Percentiles rank a stretch among this genome's conserved stretches.
phyloP scores from a whole-genome alignment of 2,888 invertebrate species.

The Drosophila sordidapex region DNA sequence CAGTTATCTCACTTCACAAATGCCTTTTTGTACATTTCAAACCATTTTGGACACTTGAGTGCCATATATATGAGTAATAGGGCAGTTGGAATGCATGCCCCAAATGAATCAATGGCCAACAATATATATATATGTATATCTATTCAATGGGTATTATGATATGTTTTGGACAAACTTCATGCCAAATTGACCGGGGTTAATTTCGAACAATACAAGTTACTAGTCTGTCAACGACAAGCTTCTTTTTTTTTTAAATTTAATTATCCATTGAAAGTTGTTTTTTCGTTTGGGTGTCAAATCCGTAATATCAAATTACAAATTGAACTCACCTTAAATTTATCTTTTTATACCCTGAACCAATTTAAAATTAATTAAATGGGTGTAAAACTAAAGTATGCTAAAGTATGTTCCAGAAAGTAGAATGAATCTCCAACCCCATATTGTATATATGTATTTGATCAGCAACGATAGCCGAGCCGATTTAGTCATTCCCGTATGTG shows the following conservation, averaged over 20 bases:
- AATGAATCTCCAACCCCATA: neutral
- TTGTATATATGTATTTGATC: neutral
- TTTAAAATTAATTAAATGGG: neutral
- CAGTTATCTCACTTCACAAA: slow-evolving; percentile 28
- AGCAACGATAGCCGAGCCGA: neutral
- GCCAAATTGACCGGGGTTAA: neutral
- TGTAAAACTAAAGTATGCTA: neutral
- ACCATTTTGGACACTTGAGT: slow-evolving; percentile 52
- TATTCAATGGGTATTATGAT: neutral
- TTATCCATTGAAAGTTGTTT: neutral
- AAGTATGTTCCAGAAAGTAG: neutral
- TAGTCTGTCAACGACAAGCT: neutral
- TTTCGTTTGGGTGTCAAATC: neutral
- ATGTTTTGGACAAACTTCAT: neutral
- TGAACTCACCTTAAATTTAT: too few species aligned
- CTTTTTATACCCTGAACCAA: neutral
- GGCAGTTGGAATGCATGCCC: slow-evolving; percentile 13
- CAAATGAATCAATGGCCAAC: slow-evolving; percentile 48
- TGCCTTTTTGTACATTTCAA: slow-evolving; percentile 18
- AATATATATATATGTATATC: slow-evolving; percentile 2
- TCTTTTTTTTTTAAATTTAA: neutral
- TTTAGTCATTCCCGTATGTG: neutral
- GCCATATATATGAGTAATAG: slow-evolving; percentile 57
- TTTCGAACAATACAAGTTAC: neutral
- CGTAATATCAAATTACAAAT: neutral